A percentile compares a stretch with the other conserved stretches of the same genome.
These are phyloP conservation scores for Epizoanthus fatuus DNA, from an alignment of 92 coral and sea anemone species.

Conservation along the genomic window DNA sequence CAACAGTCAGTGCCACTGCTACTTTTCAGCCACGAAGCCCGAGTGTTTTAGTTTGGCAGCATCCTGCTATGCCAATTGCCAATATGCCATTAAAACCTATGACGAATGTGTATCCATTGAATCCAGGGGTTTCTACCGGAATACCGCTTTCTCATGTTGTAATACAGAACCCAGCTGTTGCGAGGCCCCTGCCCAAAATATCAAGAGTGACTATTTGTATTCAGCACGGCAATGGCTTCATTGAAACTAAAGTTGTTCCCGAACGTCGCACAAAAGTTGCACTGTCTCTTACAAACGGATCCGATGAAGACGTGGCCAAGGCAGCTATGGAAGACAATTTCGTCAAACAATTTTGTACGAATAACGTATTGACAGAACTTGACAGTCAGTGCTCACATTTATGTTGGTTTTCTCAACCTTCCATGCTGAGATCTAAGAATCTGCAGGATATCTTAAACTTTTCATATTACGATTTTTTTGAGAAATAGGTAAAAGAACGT, in stretches of 20 bases:
- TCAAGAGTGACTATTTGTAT: slow-evolving; percentile 12
- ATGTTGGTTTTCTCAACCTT: slow-evolving; percentile 22
- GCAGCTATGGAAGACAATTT: slow-evolving; percentile 38
- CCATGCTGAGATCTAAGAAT: slow-evolving; percentile 28
- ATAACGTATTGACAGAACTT: slow-evolving; percentile 41
- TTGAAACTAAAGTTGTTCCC: slow-evolving; percentile 17
- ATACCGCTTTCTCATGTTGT: too few relatives aligned
- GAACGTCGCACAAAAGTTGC: slow-evolving; percentile 35
- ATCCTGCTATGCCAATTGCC: too few relatives aligned
- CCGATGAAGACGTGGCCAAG: slow-evolving; percentile 53
- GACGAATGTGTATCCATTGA: too few relatives aligned
- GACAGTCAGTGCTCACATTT: slow-evolving; percentile 24
- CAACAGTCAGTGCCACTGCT: too few relatives aligned
- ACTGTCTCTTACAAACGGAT: slow-evolving; percentile 13
- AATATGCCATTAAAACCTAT: too few relatives aligned
- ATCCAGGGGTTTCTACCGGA: too few relatives aligned
- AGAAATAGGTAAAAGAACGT: slow-evolving; percentile 44
- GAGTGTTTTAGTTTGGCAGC: too few relatives aligned
- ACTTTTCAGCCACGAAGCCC: too few relatives aligned
- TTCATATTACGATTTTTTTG: slow-evolving; percentile 43
- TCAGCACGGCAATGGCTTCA: slow-evolving; percentile 24
- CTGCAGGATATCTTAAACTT: slow-evolving; percentile 34
- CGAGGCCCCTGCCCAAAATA: neutral
- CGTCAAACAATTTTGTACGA: slow-evolving; percentile 28
- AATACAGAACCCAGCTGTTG: too few relatives aligned